Conservation (phyloP, 2,888 invertebrate genomes). For the Epinotia ramella region DNA sequence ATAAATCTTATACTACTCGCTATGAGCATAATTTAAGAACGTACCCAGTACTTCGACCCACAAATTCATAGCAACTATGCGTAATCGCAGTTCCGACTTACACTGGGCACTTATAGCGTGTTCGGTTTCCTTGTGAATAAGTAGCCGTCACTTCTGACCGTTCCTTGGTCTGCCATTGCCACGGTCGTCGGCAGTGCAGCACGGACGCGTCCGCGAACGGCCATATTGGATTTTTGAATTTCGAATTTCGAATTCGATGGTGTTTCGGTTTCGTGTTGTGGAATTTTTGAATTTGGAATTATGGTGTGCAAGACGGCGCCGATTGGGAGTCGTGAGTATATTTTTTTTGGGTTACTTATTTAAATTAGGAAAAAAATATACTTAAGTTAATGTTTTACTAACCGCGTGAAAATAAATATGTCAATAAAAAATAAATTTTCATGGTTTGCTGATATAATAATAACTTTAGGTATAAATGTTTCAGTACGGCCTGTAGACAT, state of each 20-base stretch:
- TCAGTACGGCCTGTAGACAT: too few relatives aligned
- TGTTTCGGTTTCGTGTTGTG: conserved; percentile 45
- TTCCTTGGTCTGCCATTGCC: conserved; percentile 31
- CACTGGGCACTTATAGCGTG: neutral
- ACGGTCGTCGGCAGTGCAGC: conserved; percentile 38
- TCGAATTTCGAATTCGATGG: conserved; percentile 45
- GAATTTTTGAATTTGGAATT: conserved; percentile 33
- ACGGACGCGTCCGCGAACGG: conserved; percentile 37
- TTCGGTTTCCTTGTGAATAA: neutral
- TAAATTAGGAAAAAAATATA: neutral
- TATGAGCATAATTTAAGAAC: neutral
- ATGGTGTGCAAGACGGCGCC: conserved; percentile 74
- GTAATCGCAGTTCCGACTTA: neutral
- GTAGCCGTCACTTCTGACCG: conserved; percentile 3
- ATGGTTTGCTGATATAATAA: neutral
- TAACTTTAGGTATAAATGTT: too few relatives aligned
- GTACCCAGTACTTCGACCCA: neutral
- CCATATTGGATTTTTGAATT: conserved; percentile 47
- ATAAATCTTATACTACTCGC: too few relatives aligned
- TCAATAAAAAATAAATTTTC: neutral
- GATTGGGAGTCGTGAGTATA: conserved; percentile 66
- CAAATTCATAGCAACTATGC: neutral
- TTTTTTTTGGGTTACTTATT: conserved; percentile 35
- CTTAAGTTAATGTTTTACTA: too few relatives aligned
- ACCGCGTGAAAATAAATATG: too few relatives aligned